Evolutionary conservation across 2,888 invertebrate genomes (phyloP), one percentile per base, ranked within the genome.

Genomic region (Scaptomyza reducta): DNA sequence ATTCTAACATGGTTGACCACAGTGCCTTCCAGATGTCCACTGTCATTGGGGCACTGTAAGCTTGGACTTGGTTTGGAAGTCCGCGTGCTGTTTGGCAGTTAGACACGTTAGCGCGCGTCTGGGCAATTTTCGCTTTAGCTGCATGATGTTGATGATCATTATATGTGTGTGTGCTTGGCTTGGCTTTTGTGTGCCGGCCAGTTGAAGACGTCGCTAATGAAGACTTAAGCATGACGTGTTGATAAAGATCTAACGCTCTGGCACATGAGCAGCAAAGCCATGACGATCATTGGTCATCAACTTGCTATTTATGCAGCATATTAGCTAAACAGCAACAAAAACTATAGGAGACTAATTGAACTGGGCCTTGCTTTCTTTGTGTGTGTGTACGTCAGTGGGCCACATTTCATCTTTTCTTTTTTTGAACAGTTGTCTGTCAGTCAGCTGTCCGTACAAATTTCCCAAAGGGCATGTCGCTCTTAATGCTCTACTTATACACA

Each of bases 221-320:
- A 88, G 89, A 90, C 89, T 84, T 90, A 89, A 89, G 84, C 88
- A 84, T 85, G 87, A 79, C 87, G 74, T 81, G 87, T 70, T 68
- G 88, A 89, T 89, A 85, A 76, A 83, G 81, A 88, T 88, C 88
- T 61, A 31, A 31, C 74, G 47, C 45, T 16, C 9, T 40, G 7
- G 53, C 61, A 65, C 60, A 69, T 65, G 73, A 51, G 58, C 57
- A 35, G 45, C 50, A 40, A 38, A 42, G 38, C 54, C 31, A 49
- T 49, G 51, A 47, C 42, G 55, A 31, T 70, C 70, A 70, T 40
- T 71, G 71, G 69, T 61, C 47, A 45, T 38, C 65, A 46, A 25
- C 53, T 50, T 44, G 63, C 42, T 66, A 60, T 74, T 80, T 64
- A 77, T 64, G 45, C 45, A 22, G 35, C 49, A 50, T 45, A 65